These are phyloP conservation scores for Takifugu ocellatus DNA, from an alignment of 2,797 vertebrate species.

Conservation along the genomic window DNA sequence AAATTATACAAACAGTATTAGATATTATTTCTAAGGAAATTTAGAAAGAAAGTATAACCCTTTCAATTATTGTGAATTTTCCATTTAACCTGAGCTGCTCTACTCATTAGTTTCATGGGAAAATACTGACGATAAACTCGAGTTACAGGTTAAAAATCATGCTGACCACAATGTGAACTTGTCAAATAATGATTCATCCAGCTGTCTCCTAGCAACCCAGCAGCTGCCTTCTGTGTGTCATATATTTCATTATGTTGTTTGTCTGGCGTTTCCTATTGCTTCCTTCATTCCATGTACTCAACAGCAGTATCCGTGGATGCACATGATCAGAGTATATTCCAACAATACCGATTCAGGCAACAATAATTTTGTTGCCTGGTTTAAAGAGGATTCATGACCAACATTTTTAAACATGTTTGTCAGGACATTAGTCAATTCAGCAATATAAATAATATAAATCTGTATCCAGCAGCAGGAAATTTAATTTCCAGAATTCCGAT, in stretches of 20 bases:
- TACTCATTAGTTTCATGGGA: not conserved
- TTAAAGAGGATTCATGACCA: no score
- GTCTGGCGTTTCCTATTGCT: conserved; percentile 57
- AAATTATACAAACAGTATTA: no score
- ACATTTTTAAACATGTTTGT: no score
- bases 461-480: no score
- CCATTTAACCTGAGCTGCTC: not conserved
- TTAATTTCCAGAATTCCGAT: no score
- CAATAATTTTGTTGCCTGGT: no score
- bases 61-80: no score
- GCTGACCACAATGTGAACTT: conserved; percentile 50
- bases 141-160: conserved; percentile 9
- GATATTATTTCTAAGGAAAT: no score
- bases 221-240: conserved; percentile 24
- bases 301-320: conserved; percentile 49
- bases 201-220: conserved; percentile 39
- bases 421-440: no score
- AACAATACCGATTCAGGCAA: no score
- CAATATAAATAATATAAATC: no score
- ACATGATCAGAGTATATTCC: conserved; percentile 8
- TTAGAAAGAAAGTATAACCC: no score
- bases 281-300: conserved; percentile 57
- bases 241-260: conserved; percentile 53
- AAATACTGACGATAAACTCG: not conserved
- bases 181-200: conserved; percentile 44